These are phyloP conservation scores for Phyllotis vaccarum DNA, from an alignment of 2,797 vertebrate genomes.

Conservation along the genomic window DNA sequence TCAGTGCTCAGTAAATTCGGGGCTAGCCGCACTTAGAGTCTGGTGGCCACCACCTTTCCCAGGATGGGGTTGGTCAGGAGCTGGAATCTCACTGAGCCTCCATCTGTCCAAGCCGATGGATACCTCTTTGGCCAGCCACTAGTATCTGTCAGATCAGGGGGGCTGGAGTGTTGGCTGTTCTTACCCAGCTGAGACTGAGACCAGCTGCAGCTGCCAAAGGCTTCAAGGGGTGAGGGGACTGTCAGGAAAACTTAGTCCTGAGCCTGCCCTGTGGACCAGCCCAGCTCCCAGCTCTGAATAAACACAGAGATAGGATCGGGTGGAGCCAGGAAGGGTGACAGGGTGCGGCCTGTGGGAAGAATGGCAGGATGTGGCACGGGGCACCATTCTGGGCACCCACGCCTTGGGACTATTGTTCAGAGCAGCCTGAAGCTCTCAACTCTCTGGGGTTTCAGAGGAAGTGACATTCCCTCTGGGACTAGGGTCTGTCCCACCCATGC, in stretches of 20 bases:
- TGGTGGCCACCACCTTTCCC: not conserved
- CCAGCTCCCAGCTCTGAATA: constrained; percentile 70
- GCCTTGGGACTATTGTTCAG: constrained; percentile 74
- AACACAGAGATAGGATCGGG: constrained; percentile 84
- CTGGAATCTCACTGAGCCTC: not conserved
- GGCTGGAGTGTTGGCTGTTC: not conserved
- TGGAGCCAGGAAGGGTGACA: constrained; percentile 90
- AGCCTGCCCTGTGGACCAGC: constrained; percentile 51
- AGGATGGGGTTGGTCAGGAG: not conserved
- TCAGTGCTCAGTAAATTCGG: not conserved
- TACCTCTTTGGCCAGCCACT: not conserved
- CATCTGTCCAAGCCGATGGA: not conserved
- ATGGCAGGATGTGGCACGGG: constrained; percentile 88
- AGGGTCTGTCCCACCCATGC: constrained; percentile 10
- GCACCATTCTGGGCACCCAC: constrained; percentile 82
- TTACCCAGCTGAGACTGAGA: not conserved
- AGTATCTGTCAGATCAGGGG: not conserved
- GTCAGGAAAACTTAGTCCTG: constrained; percentile 29
- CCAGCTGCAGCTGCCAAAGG: not conserved
- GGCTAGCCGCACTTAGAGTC: no score
- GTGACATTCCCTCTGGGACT: constrained; percentile 69
- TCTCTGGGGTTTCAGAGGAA: constrained; percentile 79
- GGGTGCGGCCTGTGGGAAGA: constrained; percentile 85
- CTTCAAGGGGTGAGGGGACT: constrained; percentile 34
- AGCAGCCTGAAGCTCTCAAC: constrained; percentile 63